Evolutionary conservation across 2,888 invertebrate genomes (phyloP).

Genomic region (Thereva unica): DNA sequence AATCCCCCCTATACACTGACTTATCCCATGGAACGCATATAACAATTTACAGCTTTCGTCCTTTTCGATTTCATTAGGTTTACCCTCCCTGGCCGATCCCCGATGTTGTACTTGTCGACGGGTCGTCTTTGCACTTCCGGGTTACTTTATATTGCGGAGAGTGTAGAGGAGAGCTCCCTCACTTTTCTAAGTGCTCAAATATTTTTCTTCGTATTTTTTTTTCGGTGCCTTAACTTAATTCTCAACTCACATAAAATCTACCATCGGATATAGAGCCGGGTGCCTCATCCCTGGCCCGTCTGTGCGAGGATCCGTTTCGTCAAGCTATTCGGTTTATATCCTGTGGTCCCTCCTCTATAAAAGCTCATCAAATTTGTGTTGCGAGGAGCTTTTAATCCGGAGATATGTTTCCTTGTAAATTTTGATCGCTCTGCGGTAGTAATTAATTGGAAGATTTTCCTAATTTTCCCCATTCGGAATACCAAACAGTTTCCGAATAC

Average conservation of each 20-base stretch:
- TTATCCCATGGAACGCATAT: constrained; percentile 25
- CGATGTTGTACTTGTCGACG: constrained; percentile 4
- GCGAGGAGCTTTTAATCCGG: constrained; percentile 40
- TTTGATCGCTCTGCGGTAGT: constrained; percentile 39
- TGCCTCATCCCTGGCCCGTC: neutral
- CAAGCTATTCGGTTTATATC: constrained; percentile 18
- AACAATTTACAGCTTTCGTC: constrained; percentile 35
- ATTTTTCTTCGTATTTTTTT: constrained; percentile 10
- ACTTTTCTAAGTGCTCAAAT: constrained; percentile 6
- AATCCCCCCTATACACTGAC: constrained; percentile 35
- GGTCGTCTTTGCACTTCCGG: neutral
- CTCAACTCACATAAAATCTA: constrained; percentile 37
- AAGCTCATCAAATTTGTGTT: constrained; percentile 35
- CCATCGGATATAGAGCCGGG: too few species aligned
- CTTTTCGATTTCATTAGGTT: constrained; percentile 36
- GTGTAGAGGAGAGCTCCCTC: too few species aligned
- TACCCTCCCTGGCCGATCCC: neutral
- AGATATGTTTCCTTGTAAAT: constrained; percentile 40
- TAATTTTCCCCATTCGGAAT: constrained; percentile 32
- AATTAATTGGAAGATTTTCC: constrained; percentile 39
- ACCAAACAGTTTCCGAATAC: constrained; percentile 9
- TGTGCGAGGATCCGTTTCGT: neutral
- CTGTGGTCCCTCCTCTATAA: constrained; percentile 20
- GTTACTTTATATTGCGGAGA: too few species aligned
- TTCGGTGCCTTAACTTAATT: constrained; percentile 25